Evolutionary conservation across 2,888 invertebrate genomes (phyloP).

Genomic region (Mellilla xanthometata): DNA sequence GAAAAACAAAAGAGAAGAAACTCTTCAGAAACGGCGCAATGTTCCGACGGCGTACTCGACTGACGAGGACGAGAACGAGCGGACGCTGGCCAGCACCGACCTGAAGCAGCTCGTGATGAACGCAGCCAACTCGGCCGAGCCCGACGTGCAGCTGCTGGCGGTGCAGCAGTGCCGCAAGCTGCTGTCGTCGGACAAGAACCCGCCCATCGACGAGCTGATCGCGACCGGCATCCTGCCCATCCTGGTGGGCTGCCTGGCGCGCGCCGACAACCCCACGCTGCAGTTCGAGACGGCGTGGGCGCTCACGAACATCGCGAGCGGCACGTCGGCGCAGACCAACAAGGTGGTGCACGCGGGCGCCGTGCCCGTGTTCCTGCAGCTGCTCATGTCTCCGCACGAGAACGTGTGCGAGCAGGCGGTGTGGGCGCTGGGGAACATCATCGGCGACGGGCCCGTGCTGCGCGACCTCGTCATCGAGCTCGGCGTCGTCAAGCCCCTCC

Average conservation of each 20-base stretch:
- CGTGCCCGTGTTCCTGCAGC: conserved; percentile 95
- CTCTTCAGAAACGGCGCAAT: conserved; percentile 97
- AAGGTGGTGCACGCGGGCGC: conserved; percentile 96
- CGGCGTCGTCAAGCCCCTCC: conserved; percentile 96
- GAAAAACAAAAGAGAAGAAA: conserved; percentile 99
- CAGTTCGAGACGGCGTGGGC: conserved; percentile 99
- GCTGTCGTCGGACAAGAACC: conserved; percentile 98
- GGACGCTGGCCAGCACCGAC: conserved; percentile 86
- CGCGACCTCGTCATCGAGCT: conserved; percentile 97
- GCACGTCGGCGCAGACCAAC: conserved; percentile 95
- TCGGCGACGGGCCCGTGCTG: conserved; percentile 95
- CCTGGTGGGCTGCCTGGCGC: conserved; percentile 93
- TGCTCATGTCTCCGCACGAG: conserved; percentile 95
- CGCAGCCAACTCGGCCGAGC: conserved; percentile 90
- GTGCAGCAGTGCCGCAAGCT: conserved; percentile 98
- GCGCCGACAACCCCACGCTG: conserved; percentile 92
- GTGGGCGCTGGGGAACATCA: conserved; percentile 95
- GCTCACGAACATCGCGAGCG: conserved; percentile 97
- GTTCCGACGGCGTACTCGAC: conserved; percentile 94
- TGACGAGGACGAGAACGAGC: conserved; percentile 89
- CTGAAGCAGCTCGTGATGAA: conserved; percentile 93
- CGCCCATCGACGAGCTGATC: conserved; percentile 98
- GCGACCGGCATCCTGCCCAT: conserved; percentile 97
- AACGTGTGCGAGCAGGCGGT: conserved; percentile 99
- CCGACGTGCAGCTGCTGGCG: conserved; percentile 92